Evolutionary conservation across 2,888 invertebrate genomes (phyloP).

Genomic region (Amphipyra berbera): DNA sequence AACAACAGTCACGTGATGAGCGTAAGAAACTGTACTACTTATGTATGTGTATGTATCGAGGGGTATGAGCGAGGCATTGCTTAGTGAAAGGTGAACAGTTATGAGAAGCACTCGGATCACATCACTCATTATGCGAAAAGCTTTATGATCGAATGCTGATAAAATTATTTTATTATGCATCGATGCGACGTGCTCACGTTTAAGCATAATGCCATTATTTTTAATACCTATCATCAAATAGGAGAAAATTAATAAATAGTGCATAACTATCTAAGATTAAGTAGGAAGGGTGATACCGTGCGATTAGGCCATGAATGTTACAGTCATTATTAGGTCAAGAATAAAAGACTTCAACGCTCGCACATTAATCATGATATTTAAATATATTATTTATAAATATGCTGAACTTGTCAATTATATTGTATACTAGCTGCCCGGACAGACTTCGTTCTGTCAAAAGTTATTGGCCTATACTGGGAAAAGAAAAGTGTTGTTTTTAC

Average conservation of each 20-base stretch:
- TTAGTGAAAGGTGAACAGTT: constrained; percentile 55
- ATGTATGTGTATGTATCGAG: constrained; percentile 20
- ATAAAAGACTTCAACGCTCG: constrained; percentile 57
- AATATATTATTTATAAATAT: background rate
- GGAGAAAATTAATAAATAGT: background rate
- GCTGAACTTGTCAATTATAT: no score
- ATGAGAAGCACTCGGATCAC: constrained; percentile 25
- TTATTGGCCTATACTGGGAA: no score
- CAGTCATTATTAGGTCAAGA: constrained; percentile 26
- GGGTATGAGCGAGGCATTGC: constrained; percentile 16
- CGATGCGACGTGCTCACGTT: constrained; percentile 2
- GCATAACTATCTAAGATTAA: background rate
- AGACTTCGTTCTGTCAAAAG: no score
- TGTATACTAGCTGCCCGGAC: no score
- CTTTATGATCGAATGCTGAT: constrained; percentile 9
- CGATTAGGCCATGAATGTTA: constrained; percentile 6
- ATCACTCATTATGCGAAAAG: constrained; percentile 6
- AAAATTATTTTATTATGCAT: constrained; percentile 7
- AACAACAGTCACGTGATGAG: constrained; percentile 73
- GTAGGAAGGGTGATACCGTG: background rate
- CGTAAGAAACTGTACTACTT: constrained; percentile 37
- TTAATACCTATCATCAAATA: no score
- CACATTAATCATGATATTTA: constrained; percentile 3
- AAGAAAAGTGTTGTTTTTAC: no score
- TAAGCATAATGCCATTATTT: background rate